These are phyloP conservation scores for Lacanobia oleracea DNA, from an alignment of 2,888 invertebrate genomes.

Conservation along the genomic window DNA sequence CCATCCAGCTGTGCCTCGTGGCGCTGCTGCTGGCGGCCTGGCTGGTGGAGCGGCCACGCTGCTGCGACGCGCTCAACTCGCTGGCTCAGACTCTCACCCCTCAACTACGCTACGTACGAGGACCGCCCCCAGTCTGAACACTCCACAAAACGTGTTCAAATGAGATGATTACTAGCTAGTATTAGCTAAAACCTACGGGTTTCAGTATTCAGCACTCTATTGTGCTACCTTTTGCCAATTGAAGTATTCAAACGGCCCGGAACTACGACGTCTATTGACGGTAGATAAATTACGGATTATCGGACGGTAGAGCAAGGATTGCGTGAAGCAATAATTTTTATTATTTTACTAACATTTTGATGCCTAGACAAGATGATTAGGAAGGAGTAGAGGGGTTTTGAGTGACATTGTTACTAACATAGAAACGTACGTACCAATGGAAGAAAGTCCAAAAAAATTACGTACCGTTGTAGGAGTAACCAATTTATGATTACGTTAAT, in stretches of 20 bases:
- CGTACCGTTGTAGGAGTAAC: conserved; percentile 51
- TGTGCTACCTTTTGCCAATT: conserved; percentile 60
- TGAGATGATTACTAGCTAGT: conserved; percentile 59
- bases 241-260: conserved; percentile 60
- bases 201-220: conserved; percentile 60
- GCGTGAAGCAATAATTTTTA: conserved; percentile 74
- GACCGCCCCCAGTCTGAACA: conserved; percentile 94
- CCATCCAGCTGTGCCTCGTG: conserved; percentile 94
- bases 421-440: conserved; percentile 57
- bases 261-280: conserved; percentile 53
- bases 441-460: conserved; percentile 51
- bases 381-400: conserved; percentile 51
- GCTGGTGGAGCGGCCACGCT: conserved; percentile 94
- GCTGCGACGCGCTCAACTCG: conserved; percentile 95
- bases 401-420: conserved; percentile 76
- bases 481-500: conserved; percentile 55
- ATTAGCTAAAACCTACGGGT: conserved; percentile 53
- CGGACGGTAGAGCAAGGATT: conserved; percentile 65
- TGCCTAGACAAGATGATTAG: conserved; percentile 64
- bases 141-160: conserved; percentile 61
- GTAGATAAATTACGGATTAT: conserved; percentile 48
- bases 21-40: conserved; percentile 94
- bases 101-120: conserved; percentile 95
- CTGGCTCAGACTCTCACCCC: conserved; percentile 94
- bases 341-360: conserved; percentile 73